Evolutionary conservation across 92 coral and sea anemone species (phyloP).

Genomic region (Blastomussa wellsi): DNA sequence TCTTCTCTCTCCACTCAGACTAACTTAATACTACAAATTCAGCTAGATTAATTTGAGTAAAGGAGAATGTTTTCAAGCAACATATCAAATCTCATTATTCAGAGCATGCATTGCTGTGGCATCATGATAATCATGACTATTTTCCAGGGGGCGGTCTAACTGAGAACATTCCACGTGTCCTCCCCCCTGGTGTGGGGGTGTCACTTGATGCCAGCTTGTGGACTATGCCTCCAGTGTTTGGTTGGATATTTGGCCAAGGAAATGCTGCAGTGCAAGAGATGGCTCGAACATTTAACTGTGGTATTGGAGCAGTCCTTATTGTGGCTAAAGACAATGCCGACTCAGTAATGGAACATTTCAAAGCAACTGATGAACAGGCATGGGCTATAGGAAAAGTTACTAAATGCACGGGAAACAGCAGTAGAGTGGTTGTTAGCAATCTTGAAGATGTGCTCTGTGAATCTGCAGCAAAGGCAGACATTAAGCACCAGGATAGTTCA

Average conservation of each 20-base stretch:
- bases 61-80: no score
- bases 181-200: conserved; percentile 72
- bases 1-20: no score
- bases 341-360: conserved; percentile 60
- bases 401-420: conserved; percentile 25
- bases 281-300: conserved; percentile 90
- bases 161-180: conserved; percentile 89
- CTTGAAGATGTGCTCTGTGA: conserved; percentile 59
- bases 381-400: conserved; percentile 81
- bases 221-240: conserved; percentile 84
- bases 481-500: conserved; percentile 27
- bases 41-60: no score
- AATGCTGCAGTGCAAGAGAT: conserved; percentile 70
- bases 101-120: neutral
- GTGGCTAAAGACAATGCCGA: conserved; percentile 55
- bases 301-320: conserved; percentile 83
- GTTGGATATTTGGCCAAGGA: conserved; percentile 87
- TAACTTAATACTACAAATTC: no score
- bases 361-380: conserved; percentile 64
- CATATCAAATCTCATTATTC: neutral
- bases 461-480: conserved; percentile 41
- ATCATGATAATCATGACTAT: neutral
- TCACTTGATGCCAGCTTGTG: conserved; percentile 79
- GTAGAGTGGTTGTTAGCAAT: conserved; percentile 54
- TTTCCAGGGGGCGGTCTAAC: conserved; percentile 83